These are phyloP conservation scores for Macrotus californicus DNA, from an alignment of 2,113 vertebrate species.

Conservation along the genomic window DNA sequence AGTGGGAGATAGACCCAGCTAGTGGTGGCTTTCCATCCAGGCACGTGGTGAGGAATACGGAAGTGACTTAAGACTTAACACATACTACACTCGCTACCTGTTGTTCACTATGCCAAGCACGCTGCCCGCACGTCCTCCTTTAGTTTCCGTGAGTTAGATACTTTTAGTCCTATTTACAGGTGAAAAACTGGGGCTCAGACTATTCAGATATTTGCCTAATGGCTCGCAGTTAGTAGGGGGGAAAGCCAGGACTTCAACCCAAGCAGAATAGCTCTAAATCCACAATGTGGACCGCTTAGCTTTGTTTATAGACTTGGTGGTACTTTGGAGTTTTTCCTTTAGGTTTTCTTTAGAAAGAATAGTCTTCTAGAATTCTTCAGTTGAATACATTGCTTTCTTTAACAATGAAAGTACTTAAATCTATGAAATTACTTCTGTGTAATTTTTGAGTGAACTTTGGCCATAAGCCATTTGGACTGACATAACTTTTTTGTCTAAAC, in stretches of 20 bases:
- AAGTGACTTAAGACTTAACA: not conserved
- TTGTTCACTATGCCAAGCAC: too few relatives aligned
- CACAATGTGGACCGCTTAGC: not conserved
- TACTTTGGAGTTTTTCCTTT: not conserved
- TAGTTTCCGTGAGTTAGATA: not conserved
- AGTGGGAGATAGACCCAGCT: not conserved
- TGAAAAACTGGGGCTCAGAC: not conserved
- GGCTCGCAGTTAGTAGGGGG: not conserved
- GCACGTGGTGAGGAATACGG: accelerated
- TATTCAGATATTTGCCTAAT: not conserved
- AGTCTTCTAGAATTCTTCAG: not conserved
- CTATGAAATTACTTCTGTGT: not conserved
- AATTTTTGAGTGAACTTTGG: not conserved
- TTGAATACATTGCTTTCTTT: slow-evolving; percentile 3
- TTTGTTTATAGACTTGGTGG: not conserved
- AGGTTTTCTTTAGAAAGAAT: not conserved
- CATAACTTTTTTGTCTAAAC: not conserved
- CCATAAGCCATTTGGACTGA: not conserved
- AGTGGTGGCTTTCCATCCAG: not conserved
- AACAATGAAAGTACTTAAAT: not conserved
- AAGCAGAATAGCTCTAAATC: not conserved
- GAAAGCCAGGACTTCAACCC: not conserved
- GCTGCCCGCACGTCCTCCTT: not conserved
- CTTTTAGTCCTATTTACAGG: not conserved
- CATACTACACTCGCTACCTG: not conserved